A percentile compares a stretch with the other conserved stretches of the same genome.
These are phyloP conservation scores for Drosophila neocordata DNA, from an alignment of 1,140 invertebrate genomes.

Conservation along the genomic window DNA sequence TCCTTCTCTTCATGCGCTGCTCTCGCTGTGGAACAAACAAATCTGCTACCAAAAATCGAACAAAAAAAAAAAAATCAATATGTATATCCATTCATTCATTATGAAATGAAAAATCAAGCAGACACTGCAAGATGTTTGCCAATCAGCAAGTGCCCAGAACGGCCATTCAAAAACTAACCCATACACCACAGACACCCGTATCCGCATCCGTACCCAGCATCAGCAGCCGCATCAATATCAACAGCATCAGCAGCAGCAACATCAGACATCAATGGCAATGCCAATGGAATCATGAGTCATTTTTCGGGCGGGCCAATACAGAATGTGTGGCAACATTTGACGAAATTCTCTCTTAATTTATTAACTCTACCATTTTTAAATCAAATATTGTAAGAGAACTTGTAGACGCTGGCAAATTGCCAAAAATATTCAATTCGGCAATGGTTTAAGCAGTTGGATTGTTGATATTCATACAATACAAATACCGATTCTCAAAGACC, in stretches of 20 bases:
- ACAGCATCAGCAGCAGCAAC: conserved; percentile 36
- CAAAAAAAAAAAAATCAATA: conserved; percentile 17
- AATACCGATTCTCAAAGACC: not conserved
- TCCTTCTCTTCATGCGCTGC: conserved; percentile 75
- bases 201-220: conserved; percentile 25
- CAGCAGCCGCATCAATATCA: conserved; percentile 38
- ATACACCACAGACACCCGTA: conserved; percentile 50
- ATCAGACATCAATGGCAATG: conserved; percentile 26
- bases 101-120: conserved; percentile 40
- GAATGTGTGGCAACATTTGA: conserved; percentile 18
- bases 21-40: conserved; percentile 69
- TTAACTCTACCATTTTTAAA: conserved; percentile 42
- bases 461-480: not conserved
- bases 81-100: conserved; percentile 46
- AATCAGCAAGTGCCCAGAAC: conserved; percentile 57
- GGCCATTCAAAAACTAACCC: conserved; percentile 73
- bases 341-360: conserved; percentile 26
- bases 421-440: not conserved
- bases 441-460: not conserved
- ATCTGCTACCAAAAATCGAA: conserved; percentile 59
- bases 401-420: conserved; percentile 38
- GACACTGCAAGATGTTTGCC: conserved; percentile 82
- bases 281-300: conserved; percentile 58
- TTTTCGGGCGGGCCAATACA: conserved; percentile 20
- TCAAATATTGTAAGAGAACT: conserved; percentile 52